Base-by-base conservation (phyloP, 2,113 vertebrate genomes). In the Isichthys henryi region DNA sequence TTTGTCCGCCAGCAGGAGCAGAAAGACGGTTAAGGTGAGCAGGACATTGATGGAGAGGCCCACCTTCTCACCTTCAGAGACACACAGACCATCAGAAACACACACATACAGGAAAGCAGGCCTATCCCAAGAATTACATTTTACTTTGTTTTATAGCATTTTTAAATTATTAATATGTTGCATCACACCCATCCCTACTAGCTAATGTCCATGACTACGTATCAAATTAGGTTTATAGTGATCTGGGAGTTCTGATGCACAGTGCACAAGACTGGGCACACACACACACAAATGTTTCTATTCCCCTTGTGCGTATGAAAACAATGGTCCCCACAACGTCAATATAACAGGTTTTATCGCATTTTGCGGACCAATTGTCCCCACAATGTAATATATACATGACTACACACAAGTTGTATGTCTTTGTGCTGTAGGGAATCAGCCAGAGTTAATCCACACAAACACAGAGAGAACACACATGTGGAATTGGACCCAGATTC, bases 31-130 rank as follows among this genome's bases (percentile, higher is more conserved):
- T 9, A 98, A 96, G 87, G 97, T 97, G 89, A 98, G 96, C 90
- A 98, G 92, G 1, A 97, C 97, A 2, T 98, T 98, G 93, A 98
- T 98, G 0, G 97, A 97, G 86, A 98, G 96, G 1, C 97, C 97
- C 96, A 98, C 97, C 94, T 98, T 98, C 94, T 98, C 97, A 88
- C 97, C 97, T 98, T 93, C 31, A 83, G 35, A 82, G 77, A 52
- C 3, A 77, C 27, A 19, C 1, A 70, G 86, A 85, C 13, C 3
- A 27, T 56, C 52, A 89, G 21, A 88, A 80, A 56, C 10, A 50
- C 45, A 50, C n/a, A n/a, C 13, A 15, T 27, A 66, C 87, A 86
- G 5, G 19, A 10, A 83, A 70, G 13, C 62, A 56, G 53, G 53
- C 17, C 53, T 56, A 56, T 56, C 19, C 53, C 53, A 21, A 56